Conservation (phyloP, 2,797 vertebrate species). For the Merluccius polli region DNA sequence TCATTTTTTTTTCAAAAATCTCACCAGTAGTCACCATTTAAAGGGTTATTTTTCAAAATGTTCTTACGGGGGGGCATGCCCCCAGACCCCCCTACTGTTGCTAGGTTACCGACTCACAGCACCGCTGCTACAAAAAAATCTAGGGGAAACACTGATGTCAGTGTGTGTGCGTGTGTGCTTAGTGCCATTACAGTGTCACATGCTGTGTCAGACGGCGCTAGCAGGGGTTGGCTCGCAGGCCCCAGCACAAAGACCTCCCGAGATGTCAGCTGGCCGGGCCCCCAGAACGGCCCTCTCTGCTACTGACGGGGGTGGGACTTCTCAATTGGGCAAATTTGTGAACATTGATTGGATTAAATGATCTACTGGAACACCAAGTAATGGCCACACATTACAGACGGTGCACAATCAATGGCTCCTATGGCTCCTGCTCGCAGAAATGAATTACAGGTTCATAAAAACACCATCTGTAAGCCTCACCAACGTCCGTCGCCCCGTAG, state of each 20-base stretch:
- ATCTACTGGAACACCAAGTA: constrained; percentile 63
- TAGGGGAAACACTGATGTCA: no score
- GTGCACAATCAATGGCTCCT: constrained; percentile 67
- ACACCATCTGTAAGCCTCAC: constrained; percentile 50
- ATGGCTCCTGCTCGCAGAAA: constrained; percentile 56
- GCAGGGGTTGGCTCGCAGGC: constrained; percentile 18
- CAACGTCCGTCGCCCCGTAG: constrained; percentile 57
- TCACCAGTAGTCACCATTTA: no score
- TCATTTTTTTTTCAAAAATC: no score
- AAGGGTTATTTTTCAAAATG: no score
- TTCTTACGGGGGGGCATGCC: no score
- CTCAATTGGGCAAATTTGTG: constrained; percentile 68
- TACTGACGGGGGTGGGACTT: constrained; percentile 63
- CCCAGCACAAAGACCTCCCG: constrained; percentile 44
- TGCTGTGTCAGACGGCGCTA: constrained; percentile 39
- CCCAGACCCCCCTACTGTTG: no score
- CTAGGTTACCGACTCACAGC: no score
- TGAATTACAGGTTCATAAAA: constrained; percentile 69
- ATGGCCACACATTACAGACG: constrained; percentile 71
- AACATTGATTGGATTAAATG: constrained; percentile 69
- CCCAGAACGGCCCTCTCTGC: constrained; percentile 58
- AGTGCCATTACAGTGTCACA: constrained; percentile 30
- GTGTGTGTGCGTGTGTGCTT: constrained; percentile 9
- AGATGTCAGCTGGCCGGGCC: constrained; percentile 40
- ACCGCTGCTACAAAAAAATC: no score